A percentile compares a stretch with the other conserved stretches of the same genome.
Evolutionary conservation across 2,113 vertebrate species (phyloP).

Genomic region (Trinectes maculatus): DNA sequence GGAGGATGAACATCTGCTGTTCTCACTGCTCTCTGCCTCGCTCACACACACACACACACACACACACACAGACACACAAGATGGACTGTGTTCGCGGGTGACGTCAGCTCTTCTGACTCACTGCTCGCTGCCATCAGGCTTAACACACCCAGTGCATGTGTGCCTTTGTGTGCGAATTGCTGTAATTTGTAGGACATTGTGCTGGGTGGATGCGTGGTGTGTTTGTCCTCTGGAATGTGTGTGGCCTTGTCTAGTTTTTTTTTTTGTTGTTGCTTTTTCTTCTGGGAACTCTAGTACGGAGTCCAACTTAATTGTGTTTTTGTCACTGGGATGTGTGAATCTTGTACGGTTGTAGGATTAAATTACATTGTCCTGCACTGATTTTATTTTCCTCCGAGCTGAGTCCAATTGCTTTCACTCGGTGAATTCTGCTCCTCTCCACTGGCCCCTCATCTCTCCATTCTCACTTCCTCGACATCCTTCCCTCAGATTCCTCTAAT

Average conservation of each 20-base stretch:
- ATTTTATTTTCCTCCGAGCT: constrained; percentile 25
- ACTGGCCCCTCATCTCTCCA: constrained; percentile 5
- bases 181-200: constrained; percentile 51
- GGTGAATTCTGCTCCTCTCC: constrained; percentile 18
- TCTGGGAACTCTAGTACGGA: constrained; percentile 8
- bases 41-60: not conserved
- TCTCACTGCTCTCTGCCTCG: constrained; percentile 55
- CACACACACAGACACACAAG: constrained; percentile 49
- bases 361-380: constrained; percentile 30
- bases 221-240: constrained; percentile 54
- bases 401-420: constrained; percentile 36
- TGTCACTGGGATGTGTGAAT: constrained; percentile 31
- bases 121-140: constrained; percentile 65
- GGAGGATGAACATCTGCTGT: constrained; percentile 77
- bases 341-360: constrained; percentile 11
- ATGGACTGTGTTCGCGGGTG: constrained; percentile 70
- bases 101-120: constrained; percentile 80
- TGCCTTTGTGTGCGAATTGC: constrained; percentile 37
- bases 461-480: constrained; percentile 25
- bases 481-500: constrained; percentile 21
- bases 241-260: constrained; percentile 31
- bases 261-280: not conserved
- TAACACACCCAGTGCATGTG: constrained; percentile 65
- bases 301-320: constrained; percentile 13
- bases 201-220: constrained; percentile 49